Conservation (phyloP, 2,888 invertebrate species). For the Drosophila peninsularis region DNA sequence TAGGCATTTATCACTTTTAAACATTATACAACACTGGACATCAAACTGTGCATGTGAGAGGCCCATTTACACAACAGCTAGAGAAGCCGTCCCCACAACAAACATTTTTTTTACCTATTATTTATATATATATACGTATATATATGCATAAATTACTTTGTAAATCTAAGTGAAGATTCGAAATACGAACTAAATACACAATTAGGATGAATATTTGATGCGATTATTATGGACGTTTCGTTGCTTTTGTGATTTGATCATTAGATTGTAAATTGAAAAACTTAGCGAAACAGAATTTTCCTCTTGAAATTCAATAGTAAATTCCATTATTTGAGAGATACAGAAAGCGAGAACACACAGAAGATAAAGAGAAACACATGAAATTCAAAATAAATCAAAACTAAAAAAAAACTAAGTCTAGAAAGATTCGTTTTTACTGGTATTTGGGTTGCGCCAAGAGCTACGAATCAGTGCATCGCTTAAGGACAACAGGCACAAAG, state of each 20-base stretch:
- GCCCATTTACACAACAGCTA: conserved; percentile 29
- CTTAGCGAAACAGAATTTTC: conserved; percentile 62
- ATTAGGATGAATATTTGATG: conserved; percentile 26
- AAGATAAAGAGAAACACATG: conserved; percentile 51
- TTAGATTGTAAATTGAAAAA: conserved; percentile 42
- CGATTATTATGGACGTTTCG: conserved; percentile 6
- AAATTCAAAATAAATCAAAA: conserved; percentile 55
- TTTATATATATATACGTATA: conserved; percentile 7
- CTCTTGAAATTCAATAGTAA: conserved; percentile 71
- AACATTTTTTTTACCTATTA: conserved; percentile 1
- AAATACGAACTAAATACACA: conserved; percentile 27
- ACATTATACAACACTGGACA: conserved; percentile 41
- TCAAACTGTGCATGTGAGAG: conserved; percentile 24
- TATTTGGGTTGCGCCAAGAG: not conserved
- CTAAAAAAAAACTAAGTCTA: conserved; percentile 3
- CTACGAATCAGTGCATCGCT: too few species aligned
- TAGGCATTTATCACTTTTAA: conserved; percentile 73
- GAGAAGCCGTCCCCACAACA: conserved; percentile 34
- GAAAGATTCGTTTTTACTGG: not conserved
- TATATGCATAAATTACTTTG: conserved; percentile 28
- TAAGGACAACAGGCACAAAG: not conserved
- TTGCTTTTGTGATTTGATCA: conserved; percentile 22
- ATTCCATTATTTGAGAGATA: conserved; percentile 49
- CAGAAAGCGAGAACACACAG: conserved; percentile 25
- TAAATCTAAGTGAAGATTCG: conserved; percentile 21